Base-by-base conservation (phyloP, 2,113 vertebrate species). In the Corythornis madagascariensis region DNA sequence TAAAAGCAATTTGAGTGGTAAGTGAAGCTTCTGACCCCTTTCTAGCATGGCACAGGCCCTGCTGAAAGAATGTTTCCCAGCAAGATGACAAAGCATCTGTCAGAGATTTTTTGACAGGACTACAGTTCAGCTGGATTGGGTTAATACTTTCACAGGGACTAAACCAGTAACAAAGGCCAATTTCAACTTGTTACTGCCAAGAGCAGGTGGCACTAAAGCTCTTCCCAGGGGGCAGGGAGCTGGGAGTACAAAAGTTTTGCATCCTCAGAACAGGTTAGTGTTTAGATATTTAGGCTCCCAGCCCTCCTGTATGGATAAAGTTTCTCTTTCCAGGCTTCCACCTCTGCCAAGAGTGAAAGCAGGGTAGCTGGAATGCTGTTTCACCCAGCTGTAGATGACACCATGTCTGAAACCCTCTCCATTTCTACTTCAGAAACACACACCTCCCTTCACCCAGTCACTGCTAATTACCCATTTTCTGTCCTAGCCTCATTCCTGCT, bases 141-240 rank as follows among this genome's bases (percentile, higher is more conserved):
- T 61, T 71, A 78, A 79, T 55, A 48, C 26, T 85, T 85, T 70
- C 71, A 82, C 31, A 59, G 14, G 21, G 7, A 78, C 56, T 60
- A 82, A 63, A 61, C 57, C 25, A 28, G 5, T 18, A 83, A 72
- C 25, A 52, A 79, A 72, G 35, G 40, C 59, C 72, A 93, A 48
- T 6, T 70, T 60, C 24, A 45, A 55, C 72, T 26, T 67, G 15
- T 65, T 83, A 86, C 4, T 76, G 55, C 15, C 38, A 64, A 61
- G 64, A 88, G 48, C 29, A 92, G 45, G 48, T 80, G n/a, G 80
- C 76, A 90, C 56, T 79, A 56, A 86, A 69, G 42, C 35, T 83
- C 48, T 83, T 83, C 15, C 40, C 1, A 3, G 7, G 17, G 26
- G 33, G 31, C 8, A 60, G 8, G 31, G 40, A 31, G 14, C 48